phyloP scores from a whole-genome alignment of 2,113 vertebrate genomes.

The Anser cygnoides region DNA sequence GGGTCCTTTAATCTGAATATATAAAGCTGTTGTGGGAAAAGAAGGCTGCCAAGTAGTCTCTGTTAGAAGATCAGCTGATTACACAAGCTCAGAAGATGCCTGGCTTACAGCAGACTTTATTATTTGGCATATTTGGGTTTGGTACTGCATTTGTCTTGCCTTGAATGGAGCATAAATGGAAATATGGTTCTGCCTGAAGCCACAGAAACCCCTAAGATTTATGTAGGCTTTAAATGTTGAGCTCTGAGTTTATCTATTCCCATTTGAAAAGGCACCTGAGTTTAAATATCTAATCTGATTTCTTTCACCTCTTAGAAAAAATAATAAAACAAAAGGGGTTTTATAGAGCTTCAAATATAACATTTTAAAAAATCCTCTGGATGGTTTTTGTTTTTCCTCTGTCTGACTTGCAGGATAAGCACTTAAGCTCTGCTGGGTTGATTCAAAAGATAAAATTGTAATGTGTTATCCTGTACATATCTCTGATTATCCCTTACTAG shows the following conservation, averaged over 20 bases:
- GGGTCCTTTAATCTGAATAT: background rate
- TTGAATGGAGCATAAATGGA: background rate
- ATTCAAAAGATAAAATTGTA: background rate
- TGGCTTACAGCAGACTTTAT: background rate
- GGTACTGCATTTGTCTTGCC: background rate
- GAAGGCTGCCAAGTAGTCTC: background rate
- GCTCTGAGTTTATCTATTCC: background rate
- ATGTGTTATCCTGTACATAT: background rate
- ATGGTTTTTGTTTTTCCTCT: background rate
- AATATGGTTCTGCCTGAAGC: background rate
- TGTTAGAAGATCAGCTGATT: background rate
- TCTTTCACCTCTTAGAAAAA: background rate
- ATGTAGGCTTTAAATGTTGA: constrained; percentile 8
- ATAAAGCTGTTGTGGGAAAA: background rate
- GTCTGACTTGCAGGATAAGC: background rate
- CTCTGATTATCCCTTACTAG: constrained; percentile 3
- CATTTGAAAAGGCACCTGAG: background rate
- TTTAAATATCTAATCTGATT: background rate
- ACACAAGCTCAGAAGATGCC: background rate
- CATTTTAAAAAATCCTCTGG: background rate
- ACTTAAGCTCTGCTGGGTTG: background rate
- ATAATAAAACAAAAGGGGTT: background rate
- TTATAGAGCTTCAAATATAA: background rate
- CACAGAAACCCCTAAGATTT: background rate
- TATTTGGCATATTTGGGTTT: background rate